Evolutionary conservation across 2,888 invertebrate genomes (phyloP), one percentile per base, ranked within the genome.

Genomic region (Drosophila neonasuta): DNA sequence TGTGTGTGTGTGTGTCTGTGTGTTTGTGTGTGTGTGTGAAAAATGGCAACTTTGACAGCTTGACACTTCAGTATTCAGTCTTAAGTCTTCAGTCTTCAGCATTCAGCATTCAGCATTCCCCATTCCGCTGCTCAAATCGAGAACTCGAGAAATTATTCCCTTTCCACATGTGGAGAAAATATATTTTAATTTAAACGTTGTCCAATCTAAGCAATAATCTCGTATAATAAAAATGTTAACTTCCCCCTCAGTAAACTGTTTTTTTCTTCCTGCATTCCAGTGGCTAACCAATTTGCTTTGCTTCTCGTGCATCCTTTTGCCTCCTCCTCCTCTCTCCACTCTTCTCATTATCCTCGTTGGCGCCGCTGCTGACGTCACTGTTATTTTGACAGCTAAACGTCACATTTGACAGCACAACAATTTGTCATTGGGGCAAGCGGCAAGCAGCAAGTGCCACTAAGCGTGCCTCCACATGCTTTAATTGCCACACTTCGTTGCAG

Each of bases 301-400:
- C 29, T 61, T 52, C 42, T 54, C 7, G 15, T 30, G 11, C 34
- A 32, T n/a, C 9, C 20, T 24, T 9, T 20, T 20, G 34, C 11
- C 36, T n/a, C 2, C 24, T n/a, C 2, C 24, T 24, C 24, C 6
- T 4, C 24, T 24, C 6, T 24, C 2, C 24, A 2, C 24, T 24
- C 24, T 8, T 10, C 49, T 49, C 69, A 51, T 55, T 46, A 61
- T 42, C 55, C 54, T 58, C 29, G 42, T 45, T 50, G 29, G 51
- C 41, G 57, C 52, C 48, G 62, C 56, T 77, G 69, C 56, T 77
- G 69, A 76, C 77, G 61, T 74, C 68, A 73, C 74, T 70, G 77
- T 72, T 89, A 86, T 89, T 89, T 89, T 89, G 89, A 89, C 89
- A 89, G 79, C 77, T 66, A 69, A 78, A 74, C 78, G 89, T 89